phyloP scores from a whole-genome alignment of 2,888 invertebrate genomes.

The Drosophila anceps region DNA sequence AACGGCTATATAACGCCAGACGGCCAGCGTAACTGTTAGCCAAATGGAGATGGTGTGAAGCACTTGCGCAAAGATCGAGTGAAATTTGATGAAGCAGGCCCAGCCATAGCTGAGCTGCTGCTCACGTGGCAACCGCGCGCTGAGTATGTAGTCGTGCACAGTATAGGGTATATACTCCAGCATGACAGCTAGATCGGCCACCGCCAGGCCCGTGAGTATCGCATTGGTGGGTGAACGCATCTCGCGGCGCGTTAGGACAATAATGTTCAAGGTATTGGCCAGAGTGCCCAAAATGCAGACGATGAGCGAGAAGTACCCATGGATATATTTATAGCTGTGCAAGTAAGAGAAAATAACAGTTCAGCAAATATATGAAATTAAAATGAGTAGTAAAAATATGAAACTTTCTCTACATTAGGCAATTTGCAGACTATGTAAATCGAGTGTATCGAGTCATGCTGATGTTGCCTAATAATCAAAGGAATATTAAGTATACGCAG shows the following conservation, averaged over 20 bases:
- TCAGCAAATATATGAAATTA: neutral
- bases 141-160: conserved; percentile 91
- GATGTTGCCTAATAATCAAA: conserved; percentile 12
- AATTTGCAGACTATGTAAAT: conserved; percentile 1
- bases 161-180: conserved; percentile 97
- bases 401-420: neutral
- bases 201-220: conserved; percentile 95
- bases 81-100: conserved; percentile 94
- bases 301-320: conserved; percentile 93
- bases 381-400: neutral
- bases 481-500: conserved; percentile 20
- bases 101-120: conserved; percentile 89
- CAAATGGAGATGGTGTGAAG: conserved; percentile 96
- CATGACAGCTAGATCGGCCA: conserved; percentile 97
- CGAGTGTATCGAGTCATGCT: neutral
- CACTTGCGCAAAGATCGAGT: conserved; percentile 95
- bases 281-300: conserved; percentile 96
- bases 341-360: neutral
- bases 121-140: conserved; percentile 84
- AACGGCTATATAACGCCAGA: conserved; percentile 96
- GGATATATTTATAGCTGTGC: conserved; percentile 89
- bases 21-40: conserved; percentile 95
- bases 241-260: conserved; percentile 94
- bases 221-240: conserved; percentile 97
- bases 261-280: conserved; percentile 96